Conservation (phyloP, 2,797 vertebrate genomes). For the Trichosurus vulpecula region DNA sequence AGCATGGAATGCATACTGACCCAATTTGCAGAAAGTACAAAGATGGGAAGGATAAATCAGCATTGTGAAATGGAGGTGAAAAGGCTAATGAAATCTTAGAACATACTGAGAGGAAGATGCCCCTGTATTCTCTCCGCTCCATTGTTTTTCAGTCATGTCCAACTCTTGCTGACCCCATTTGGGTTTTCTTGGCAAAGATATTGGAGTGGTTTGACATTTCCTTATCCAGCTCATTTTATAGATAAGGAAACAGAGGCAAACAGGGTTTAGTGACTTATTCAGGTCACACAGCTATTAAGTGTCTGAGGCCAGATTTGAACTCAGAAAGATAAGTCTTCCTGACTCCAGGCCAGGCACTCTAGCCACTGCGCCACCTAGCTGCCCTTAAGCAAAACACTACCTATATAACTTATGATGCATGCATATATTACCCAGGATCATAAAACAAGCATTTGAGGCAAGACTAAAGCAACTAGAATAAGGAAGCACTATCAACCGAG, state of each 20-base stretch:
- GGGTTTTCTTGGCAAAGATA: not conserved
- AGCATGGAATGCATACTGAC: not conserved
- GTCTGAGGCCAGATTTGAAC: not conserved
- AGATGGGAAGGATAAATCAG: not conserved
- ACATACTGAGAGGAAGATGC: not conserved
- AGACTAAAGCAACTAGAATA: not conserved
- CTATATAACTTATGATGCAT: not conserved
- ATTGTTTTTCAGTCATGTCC: not conserved
- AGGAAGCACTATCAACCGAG: not conserved
- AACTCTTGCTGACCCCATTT: not conserved
- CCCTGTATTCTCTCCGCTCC: not conserved
- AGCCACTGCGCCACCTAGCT: not conserved
- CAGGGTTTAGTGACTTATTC: not conserved
- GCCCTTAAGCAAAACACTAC: not conserved
- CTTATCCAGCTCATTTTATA: not conserved
- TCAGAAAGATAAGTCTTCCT: not conserved
- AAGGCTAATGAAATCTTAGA: not conserved
- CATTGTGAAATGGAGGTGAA: not conserved
- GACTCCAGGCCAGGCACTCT: too few species aligned
- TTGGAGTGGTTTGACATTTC: not conserved
- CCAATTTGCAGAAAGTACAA: not conserved
- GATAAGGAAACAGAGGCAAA: not conserved
- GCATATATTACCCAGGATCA: not conserved
- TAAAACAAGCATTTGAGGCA: not conserved
- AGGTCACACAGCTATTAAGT: not conserved